These are phyloP conservation scores for Crotalus tigris DNA, from an alignment of 2,113 vertebrate species.

Conservation along the genomic window DNA sequence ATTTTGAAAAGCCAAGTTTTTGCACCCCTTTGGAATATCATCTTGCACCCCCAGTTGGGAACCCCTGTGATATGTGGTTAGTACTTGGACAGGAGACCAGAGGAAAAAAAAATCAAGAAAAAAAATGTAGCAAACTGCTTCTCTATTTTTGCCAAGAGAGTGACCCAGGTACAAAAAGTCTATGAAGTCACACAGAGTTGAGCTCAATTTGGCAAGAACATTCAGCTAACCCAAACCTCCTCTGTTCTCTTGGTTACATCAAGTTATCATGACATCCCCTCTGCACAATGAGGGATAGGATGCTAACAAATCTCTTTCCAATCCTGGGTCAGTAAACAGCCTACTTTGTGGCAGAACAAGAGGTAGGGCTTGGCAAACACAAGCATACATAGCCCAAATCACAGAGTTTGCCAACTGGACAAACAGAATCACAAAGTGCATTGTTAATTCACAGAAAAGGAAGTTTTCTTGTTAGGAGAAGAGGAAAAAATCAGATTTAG, in stretches of 20 bases:
- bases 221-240: neutral
- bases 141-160: neutral
- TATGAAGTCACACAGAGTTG: neutral
- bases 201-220: neutral
- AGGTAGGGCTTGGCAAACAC: neutral
- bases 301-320: neutral
- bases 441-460: neutral
- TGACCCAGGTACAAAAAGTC: neutral
- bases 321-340: neutral
- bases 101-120: neutral
- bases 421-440: neutral
- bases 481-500: neutral
- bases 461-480: neutral
- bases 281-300: neutral
- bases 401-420: neutral
- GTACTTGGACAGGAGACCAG: neutral
- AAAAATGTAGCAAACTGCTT: neutral
- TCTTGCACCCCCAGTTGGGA: too few relatives aligned
- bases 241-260: neutral
- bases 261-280: neutral
- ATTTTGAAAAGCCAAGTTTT: too few relatives aligned
- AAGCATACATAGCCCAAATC: neutral
- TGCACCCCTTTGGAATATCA: too few relatives aligned
- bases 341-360: neutral
- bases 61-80: neutral